Evolutionary conservation across 1,140 invertebrate species (phyloP), one percentile per base, ranked within the genome.

Genomic region (Drosophila biarmipes): DNA sequence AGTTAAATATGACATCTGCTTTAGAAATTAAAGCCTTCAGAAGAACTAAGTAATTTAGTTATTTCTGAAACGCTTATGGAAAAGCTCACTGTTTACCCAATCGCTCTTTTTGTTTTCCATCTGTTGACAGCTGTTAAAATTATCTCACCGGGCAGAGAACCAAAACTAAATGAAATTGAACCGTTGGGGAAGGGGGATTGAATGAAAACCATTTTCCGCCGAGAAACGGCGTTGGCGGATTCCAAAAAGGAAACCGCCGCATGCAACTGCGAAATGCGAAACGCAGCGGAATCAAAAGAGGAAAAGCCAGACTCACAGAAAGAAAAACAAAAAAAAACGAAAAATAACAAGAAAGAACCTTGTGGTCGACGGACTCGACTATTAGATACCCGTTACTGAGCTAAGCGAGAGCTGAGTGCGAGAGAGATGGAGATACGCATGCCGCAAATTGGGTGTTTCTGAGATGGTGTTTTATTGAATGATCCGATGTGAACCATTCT

Each of bases 181-280:
- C 34, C 49, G 21, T 46, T 19, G 17, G 27, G 58, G 17, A 68
- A 53, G 24, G 38, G 14, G n/a, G 38, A 27, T n/a, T 29, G 34
- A 37, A n/a, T 15, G 19, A 31, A 68, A 38, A 46, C 34, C 63
- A 37, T 34, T 19, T 68, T 69, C 43, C 66, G 43, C 15, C 10
- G 19, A 24, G 52, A 57, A 38, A 43, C 31, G 24, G 62, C 42
- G 63, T 72, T 72, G 68, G 64, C 45, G 66, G 53, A 51, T 19
- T n/a, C 45, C 31, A 35, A 31, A 72, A 72, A 52, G 68, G 66
- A 72, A 72, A 72, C 67, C 68, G 24, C 66, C 10, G 51, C 21
- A 31, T 43, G 52, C 48, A 37, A 67, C 66, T 69, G 66, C 24
- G 27, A 49, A 55, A 54, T 46, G 48, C 40, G 62, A 68, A 68